Percentiles rank a stretch among this genome's conserved stretches.
phyloP scores from a whole-genome alignment of 2,888 invertebrate species.

The Volucella inflata region DNA sequence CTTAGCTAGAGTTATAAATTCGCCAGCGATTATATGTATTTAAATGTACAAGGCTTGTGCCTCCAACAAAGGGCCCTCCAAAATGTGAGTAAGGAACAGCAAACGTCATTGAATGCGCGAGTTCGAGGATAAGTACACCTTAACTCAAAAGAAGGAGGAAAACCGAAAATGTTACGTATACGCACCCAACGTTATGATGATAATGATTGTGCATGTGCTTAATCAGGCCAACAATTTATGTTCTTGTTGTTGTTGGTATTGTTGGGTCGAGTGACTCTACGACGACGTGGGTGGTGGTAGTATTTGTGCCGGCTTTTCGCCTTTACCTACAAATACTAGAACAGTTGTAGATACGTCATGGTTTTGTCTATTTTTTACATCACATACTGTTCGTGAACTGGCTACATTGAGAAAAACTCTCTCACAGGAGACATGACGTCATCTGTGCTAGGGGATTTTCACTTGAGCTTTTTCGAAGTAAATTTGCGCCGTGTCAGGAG shows the following conservation, averaged over 20 bases:
- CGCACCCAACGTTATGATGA: conserved; percentile 33
- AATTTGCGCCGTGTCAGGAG: conserved; percentile 3
- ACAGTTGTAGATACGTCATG: conserved; percentile 63
- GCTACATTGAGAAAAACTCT: neutral
- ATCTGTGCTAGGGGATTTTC: neutral
- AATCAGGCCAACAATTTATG: conserved; percentile 48
- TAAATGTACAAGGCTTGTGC: too few species aligned
- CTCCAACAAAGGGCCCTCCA: conserved; percentile 11
- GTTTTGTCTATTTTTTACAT: conserved; percentile 43
- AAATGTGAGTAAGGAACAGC: neutral
- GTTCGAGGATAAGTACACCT: neutral
- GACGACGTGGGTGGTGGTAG: conserved; percentile 10
- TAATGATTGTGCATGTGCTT: conserved; percentile 42
- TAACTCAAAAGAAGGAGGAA: neutral
- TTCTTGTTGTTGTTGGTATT: neutral
- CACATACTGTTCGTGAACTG: conserved; percentile 43
- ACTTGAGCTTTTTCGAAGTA: conserved; percentile 38
- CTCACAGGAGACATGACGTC: conserved; percentile 33
- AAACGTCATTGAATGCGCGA: neutral
- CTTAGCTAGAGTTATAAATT: conserved; percentile 42
- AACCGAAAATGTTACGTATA: conserved; percentile 24
- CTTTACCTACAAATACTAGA: conserved; percentile 38
- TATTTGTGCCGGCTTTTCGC: conserved; percentile 57
- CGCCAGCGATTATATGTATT: conserved; percentile 1
- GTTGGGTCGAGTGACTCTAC: neutral